Evolutionary conservation across 53 echinoderm and acorn worm genomes (phyloP).

Genomic region (Mesocentrotus franciscanus): DNA sequence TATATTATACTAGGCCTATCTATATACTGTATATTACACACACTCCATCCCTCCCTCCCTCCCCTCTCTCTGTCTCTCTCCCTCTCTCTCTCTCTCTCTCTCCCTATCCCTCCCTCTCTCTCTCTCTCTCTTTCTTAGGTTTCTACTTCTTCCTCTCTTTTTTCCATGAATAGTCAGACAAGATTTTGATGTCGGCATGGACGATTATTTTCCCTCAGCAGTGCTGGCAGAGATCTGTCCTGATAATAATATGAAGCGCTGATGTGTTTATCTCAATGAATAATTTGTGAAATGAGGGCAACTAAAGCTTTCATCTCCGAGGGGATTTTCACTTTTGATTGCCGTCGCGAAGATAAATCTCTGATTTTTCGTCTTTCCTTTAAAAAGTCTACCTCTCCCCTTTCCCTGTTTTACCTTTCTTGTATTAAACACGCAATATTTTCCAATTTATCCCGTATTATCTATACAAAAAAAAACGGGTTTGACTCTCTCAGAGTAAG

Average conservation of each 20-base stretch:
- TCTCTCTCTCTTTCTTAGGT: not conserved
- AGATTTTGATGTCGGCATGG: constrained; percentile 11
- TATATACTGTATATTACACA: too few species aligned
- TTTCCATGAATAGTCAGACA: not conserved
- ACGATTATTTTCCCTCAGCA: not conserved
- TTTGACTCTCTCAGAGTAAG: not conserved
- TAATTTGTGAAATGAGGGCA: constrained; percentile 41
- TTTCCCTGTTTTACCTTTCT: not conserved
- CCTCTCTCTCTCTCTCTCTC: not conserved
- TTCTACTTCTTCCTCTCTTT: not conserved
- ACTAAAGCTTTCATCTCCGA: not conserved
- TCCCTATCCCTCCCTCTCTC: not conserved
- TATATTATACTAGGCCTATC: too few species aligned
- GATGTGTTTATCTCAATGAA: constrained; percentile 57
- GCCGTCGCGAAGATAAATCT: not conserved
- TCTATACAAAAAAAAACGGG: not conserved
- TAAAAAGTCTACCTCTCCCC: not conserved
- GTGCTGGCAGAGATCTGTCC: not conserved
- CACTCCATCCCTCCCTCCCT: too few species aligned
- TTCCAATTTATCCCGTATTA: not conserved
- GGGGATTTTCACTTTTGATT: not conserved
- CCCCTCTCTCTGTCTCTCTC: not conserved
- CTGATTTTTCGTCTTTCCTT: not conserved
- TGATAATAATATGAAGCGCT: constrained; percentile 20
- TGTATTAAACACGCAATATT: not conserved